Conservation (phyloP, 2,113 vertebrate genomes). For the Cardinalis cardinalis region DNA sequence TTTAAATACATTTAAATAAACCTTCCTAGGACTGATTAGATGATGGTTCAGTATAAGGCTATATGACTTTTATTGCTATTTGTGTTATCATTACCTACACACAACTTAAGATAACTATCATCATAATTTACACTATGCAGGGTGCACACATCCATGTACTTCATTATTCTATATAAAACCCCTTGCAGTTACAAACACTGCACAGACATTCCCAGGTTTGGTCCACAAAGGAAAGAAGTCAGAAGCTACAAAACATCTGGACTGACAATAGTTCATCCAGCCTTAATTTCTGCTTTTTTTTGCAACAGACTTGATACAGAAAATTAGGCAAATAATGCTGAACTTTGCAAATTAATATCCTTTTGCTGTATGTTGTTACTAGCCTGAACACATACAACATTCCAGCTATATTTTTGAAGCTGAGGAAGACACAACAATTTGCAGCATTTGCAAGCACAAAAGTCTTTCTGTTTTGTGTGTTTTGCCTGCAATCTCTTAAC, state of each 20-base stretch:
- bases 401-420: not conserved
- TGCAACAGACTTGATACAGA: not conserved
- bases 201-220: not conserved
- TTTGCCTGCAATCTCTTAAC: not conserved
- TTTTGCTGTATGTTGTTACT: not conserved
- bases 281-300: not conserved
- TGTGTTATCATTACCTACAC: slow-evolving; percentile 43
- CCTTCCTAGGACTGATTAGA: slow-evolving; percentile 56
- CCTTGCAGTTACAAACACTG: not conserved
- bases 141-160: not conserved
- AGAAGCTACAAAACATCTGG: not conserved
- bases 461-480: not conserved
- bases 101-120: slow-evolving; percentile 42
- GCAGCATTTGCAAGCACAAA: not conserved
- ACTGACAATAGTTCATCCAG: not conserved
- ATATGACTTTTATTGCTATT: slow-evolving; percentile 51
- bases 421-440: not conserved
- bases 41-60: slow-evolving; percentile 45
- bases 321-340: not conserved
- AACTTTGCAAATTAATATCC: not conserved
- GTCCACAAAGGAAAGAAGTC: not conserved
- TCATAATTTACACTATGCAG: not conserved
- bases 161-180: not conserved
- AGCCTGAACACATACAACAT: not conserved
- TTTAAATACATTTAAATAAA: slow-evolving; percentile 60